phyloP scores from a whole-genome alignment of 2,888 invertebrate genomes.

The Andrena fulva region DNA sequence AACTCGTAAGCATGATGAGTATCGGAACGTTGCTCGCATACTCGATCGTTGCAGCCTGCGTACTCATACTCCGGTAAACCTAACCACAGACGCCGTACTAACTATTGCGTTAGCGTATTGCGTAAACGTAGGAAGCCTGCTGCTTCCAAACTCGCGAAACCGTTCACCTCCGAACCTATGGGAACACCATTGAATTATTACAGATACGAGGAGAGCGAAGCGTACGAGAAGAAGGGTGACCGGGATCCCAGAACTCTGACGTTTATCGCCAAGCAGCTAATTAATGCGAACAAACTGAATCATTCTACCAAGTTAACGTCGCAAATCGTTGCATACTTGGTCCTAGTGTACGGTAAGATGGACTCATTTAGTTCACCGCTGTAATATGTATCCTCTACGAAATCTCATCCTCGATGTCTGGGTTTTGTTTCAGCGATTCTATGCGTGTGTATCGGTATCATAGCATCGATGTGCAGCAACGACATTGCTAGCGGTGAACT shows the following conservation, averaged over 20 bases:
- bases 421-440: conserved; percentile 64
- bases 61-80: conserved; percentile 91
- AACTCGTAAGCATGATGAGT: conserved; percentile 95
- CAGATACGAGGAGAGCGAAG: conserved; percentile 84
- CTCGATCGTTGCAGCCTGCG: conserved; percentile 95
- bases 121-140: too few relatives aligned
- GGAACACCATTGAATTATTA: conserved; percentile 37
- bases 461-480: conserved; percentile 61
- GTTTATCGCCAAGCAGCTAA: conserved; percentile 80
- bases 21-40: conserved; percentile 95
- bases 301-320: conserved; percentile 85
- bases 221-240: conserved; percentile 82
- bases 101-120: too few relatives aligned
- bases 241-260: conserved; percentile 74
- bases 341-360: conserved; percentile 83
- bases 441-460: conserved; percentile 67
- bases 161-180: not conserved
- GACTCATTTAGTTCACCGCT: not conserved
- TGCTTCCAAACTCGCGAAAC: too few relatives aligned
- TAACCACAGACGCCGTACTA: too few relatives aligned
- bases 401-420: not conserved
- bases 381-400: not conserved
- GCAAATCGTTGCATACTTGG: conserved; percentile 84
- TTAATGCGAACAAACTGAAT: conserved; percentile 83
- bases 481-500: conserved; percentile 67